Percentiles rank a stretch among this genome's conserved stretches.
phyloP scores from a whole-genome alignment of 2,113 vertebrate genomes.

The Pterocles gutturalis region DNA sequence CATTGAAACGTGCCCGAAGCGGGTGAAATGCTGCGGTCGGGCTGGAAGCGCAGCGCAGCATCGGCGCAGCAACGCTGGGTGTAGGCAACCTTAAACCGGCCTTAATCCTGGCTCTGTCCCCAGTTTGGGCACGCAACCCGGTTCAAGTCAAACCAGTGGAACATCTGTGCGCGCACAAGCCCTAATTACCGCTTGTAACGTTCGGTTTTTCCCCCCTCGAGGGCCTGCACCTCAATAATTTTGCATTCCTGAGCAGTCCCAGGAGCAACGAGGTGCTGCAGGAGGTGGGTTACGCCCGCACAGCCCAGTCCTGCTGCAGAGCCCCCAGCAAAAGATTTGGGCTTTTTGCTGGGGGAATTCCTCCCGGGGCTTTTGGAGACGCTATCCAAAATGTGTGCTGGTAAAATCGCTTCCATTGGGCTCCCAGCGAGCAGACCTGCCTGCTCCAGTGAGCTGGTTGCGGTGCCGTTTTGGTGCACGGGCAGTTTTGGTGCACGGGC shows the following conservation, averaged over 20 bases:
- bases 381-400: background rate
- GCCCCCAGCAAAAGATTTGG: background rate
- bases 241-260: background rate
- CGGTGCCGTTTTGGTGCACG: rapidly evolving
- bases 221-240: background rate
- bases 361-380: rapidly evolving
- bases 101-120: background rate
- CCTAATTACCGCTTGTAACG: background rate
- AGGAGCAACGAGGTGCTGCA: background rate
- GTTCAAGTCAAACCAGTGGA: conserved; percentile 48
- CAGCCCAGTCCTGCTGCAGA: rapidly evolving
- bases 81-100: background rate
- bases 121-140: background rate
- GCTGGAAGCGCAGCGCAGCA: background rate
- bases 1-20: rapidly evolving
- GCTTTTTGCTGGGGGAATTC: background rate
- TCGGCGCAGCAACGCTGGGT: background rate
- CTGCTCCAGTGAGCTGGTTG: rapidly evolving
- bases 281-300: background rate
- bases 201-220: background rate
- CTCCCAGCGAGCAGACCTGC: rapidly evolving
- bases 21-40: rapidly evolving
- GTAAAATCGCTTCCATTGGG: background rate
- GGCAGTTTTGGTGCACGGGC: background rate
- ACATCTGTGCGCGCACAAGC: background rate